Conservation (phyloP, 2,113 vertebrate genomes). For the Shinisaurus crocodilurus region DNA sequence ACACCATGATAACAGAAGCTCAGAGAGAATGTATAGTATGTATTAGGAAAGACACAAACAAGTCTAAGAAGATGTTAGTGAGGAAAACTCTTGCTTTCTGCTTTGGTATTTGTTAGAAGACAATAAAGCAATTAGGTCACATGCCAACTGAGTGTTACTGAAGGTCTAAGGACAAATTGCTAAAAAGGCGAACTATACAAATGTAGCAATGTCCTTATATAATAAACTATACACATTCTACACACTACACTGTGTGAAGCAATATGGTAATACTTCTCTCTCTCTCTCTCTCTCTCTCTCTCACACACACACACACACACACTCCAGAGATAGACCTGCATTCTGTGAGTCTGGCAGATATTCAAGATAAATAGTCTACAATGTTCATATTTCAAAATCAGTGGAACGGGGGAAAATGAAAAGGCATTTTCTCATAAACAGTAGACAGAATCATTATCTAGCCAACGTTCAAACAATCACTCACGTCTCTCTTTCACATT, state of each 20-base stretch:
- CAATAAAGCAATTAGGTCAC: not conserved
- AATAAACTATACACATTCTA: not conserved
- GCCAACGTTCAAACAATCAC: not conserved
- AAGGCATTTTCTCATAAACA: not conserved
- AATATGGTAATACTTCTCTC: not conserved
- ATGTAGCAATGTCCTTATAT: not conserved
- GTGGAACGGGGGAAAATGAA: not conserved
- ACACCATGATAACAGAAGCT: no score
- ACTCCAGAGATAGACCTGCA: slow-evolving; percentile 20
- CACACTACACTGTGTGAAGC: not conserved
- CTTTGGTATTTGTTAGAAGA: no score
- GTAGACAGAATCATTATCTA: slow-evolving; percentile 1
- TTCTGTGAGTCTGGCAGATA: not conserved
- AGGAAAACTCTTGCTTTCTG: no score
- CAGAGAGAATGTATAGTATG: no score
- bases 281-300: not conserved
- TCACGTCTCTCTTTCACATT: slow-evolving; percentile 11
- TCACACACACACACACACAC: not conserved
- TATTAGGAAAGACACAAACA: no score
- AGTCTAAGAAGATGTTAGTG: no score
- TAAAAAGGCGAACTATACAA: not conserved
- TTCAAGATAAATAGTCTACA: not conserved
- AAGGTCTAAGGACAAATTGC: not conserved
- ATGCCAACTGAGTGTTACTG: not conserved
- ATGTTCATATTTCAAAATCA: not conserved